Conservation (phyloP, 2,888 invertebrate species). For the Lymantria dispar region DNA sequence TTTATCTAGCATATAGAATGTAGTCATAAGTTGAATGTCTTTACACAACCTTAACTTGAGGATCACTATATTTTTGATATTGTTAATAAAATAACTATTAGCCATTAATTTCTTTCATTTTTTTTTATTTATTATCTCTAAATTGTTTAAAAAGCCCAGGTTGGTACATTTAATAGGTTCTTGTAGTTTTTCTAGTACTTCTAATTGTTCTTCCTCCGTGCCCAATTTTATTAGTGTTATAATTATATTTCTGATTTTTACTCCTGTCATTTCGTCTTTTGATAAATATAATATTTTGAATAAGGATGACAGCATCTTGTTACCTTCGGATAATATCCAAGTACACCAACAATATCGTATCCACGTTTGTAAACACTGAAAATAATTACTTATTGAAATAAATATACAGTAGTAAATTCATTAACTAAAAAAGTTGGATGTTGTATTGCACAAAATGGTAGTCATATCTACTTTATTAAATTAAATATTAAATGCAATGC, state of each 20-base stretch:
- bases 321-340: conserved; percentile 53
- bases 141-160: conserved; percentile 40
- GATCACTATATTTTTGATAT: too few species aligned
- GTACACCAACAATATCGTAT: conserved; percentile 64
- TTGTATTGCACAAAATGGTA: too few species aligned
- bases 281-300: conserved; percentile 59
- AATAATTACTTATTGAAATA: conserved; percentile 20
- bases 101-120: conserved; percentile 35
- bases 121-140: conserved; percentile 46
- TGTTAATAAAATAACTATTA: neutral
- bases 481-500: too few species aligned
- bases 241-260: conserved; percentile 49
- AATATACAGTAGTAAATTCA: too few species aligned
- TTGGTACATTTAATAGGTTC: conserved; percentile 29
- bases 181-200: conserved; percentile 42
- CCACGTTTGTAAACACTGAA: conserved; percentile 67
- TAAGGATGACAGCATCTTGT: conserved; percentile 53
- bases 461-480: too few species aligned
- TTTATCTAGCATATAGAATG: too few species aligned
- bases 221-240: conserved; percentile 52
- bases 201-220: conserved; percentile 44
- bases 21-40: too few species aligned
- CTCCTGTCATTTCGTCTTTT: conserved; percentile 39
- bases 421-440: too few species aligned
- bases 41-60: too few species aligned